Base-by-base conservation (phyloP, 2,113 vertebrate genomes). In the Nannospalax galili region DNA sequence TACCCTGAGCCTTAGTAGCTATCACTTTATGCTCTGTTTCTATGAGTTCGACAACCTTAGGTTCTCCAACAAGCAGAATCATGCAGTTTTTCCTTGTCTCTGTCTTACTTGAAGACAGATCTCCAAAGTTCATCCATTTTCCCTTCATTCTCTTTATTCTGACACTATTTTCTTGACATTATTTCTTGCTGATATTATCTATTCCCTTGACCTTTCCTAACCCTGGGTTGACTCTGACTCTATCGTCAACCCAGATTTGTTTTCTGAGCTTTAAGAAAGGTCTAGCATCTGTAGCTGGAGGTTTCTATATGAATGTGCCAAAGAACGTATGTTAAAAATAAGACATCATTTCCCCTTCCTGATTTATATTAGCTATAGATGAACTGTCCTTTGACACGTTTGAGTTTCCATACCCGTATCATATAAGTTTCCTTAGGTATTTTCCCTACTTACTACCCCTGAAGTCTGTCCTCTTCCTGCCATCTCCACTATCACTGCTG, bases 401-500 rank as follows among this genome's bases (percentile, higher is more conserved):
- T 40, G 69, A 79, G 65, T 95, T 88, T 60, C 22, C 35, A 69
- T 64, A 69, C 10, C 17, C 3, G 16, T n/a, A 86, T 69, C 20
- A 90, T 72, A 93, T 85, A 64, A 88, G 93, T 84, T 69, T 93
- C 48, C 72, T 90, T 37, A 84, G 17, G 81, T 96, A 60, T 35
- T 92, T 95, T 92, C 95, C 22, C 30, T 64, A 87, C 60, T 95
- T 77, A 37, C 20, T 85, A 3, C 72, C 30, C 24, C 26, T 74
- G 42, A 32, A 94, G 74, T 84, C 84, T 78, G n/a, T 91, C 32
- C 24, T 78, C 32, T 82, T 82, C 22, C 86, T 19, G 48, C 48
- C n/a, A 19, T 93, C 74, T 88, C 93, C 15, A 6, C 14, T 81
- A 37, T 37, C 90, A 20, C 30, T 92, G 22, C 62, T 67, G 12